Conservation (phyloP, 2,888 invertebrate species). For the Chorisops tibialis region DNA sequence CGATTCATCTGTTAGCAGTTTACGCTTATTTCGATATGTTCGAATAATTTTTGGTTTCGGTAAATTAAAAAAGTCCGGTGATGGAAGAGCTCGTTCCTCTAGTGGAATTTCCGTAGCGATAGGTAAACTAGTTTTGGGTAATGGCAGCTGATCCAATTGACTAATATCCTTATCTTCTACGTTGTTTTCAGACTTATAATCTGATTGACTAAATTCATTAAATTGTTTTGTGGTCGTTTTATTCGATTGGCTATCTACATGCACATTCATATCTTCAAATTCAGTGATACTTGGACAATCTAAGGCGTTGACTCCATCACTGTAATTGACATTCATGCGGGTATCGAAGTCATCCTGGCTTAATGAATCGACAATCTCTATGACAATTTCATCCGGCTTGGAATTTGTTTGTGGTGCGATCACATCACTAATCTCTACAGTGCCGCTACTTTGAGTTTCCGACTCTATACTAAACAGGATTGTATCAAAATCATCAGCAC, state of each 20-base stretch:
- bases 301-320: no score
- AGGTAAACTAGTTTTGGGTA: not conserved
- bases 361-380: not conserved
- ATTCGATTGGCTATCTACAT: not conserved
- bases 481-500: conserved; percentile 16
- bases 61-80: conserved; percentile 29
- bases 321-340: no score
- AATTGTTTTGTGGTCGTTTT: conserved; percentile 5
- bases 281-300: not conserved
- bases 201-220: not conserved
- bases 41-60: conserved; percentile 21
- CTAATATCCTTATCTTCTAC: no score
- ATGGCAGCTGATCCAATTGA: not conserved
- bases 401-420: not conserved
- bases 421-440: not conserved
- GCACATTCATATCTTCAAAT: conserved; percentile 1
- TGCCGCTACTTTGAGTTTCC: conserved; percentile 12
- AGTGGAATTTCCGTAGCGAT: not conserved
- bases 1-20: conserved; percentile 1
- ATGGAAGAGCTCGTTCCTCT: conserved; percentile 12
- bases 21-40: conserved; percentile 30
- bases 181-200: conserved; percentile 3
- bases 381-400: not conserved
- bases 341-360: no score
- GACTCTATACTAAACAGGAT: conserved; percentile 14